Evolutionary conservation across 2,888 invertebrate species (phyloP).

Genomic region (Pilophorus perplexus): DNA sequence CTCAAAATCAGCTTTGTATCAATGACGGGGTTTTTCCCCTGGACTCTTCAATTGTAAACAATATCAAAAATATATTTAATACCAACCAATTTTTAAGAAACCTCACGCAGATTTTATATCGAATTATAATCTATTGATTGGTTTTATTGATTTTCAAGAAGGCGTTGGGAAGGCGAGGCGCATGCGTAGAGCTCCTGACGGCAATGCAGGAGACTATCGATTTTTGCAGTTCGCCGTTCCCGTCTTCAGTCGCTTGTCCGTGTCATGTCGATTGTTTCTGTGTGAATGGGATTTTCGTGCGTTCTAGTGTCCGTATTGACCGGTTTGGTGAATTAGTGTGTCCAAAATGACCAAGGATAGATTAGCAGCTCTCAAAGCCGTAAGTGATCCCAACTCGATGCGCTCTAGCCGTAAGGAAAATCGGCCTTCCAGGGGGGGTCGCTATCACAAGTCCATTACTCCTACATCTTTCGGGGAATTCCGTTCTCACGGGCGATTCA

Average conservation of each 20-base stretch:
- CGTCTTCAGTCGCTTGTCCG: conserved; percentile 48
- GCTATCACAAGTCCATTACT: no score
- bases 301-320: conserved; percentile 55
- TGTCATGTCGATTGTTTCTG: conserved; percentile 34
- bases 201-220: conserved; percentile 75
- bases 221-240: conserved; percentile 59
- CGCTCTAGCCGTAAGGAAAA: no score
- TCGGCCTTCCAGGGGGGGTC: no score
- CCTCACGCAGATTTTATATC: no score
- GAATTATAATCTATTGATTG: conserved; percentile 7
- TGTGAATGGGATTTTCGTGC: conserved; percentile 56
- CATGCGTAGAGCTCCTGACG: conserved; percentile 57
- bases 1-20: no score
- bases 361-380: conserved; percentile 94
- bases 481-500: no score
- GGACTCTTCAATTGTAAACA: no score
- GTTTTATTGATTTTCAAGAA: conserved; percentile 20
- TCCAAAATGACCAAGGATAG: conserved; percentile 92
- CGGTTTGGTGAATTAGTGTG: conserved; percentile 58
- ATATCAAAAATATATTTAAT: no score
- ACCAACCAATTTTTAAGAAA: no score
- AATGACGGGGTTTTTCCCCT: no score
- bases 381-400: no score
- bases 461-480: no score
- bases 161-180: conserved; percentile 49